Evolutionary conservation across 2,113 vertebrate species (phyloP).

Genomic region (Plectropomus leopardus): DNA sequence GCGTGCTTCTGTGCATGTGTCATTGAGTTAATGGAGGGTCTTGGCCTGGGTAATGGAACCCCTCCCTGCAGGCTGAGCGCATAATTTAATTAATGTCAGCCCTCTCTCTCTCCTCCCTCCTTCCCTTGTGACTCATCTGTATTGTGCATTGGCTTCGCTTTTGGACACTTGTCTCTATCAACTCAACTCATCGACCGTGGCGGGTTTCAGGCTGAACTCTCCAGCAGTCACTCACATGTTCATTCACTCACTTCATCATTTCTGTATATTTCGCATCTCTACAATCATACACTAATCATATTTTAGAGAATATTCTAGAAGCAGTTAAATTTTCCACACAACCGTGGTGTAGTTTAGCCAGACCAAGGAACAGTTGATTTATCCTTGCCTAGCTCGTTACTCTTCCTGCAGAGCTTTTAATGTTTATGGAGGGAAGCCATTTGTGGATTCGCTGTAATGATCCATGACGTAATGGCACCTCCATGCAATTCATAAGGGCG

Average conservation of each 20-base stretch:
- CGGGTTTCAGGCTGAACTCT: constrained; percentile 15
- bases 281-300: not conserved
- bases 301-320: not conserved
- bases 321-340: not conserved
- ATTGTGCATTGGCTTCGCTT: constrained; percentile 30
- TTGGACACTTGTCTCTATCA: constrained; percentile 36
- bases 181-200: constrained; percentile 12
- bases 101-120: constrained; percentile 36
- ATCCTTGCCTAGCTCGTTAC: constrained; percentile 46
- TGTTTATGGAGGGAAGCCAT: constrained; percentile 69
- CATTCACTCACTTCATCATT: not conserved
- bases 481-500: constrained; percentile 46
- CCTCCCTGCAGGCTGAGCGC: constrained; percentile 64
- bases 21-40: constrained; percentile 80
- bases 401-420: constrained; percentile 58
- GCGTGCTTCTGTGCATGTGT: constrained; percentile 33
- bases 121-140: constrained; percentile 57
- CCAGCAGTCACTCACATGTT: not conserved
- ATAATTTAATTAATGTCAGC: constrained; percentile 82
- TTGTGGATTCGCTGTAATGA: constrained; percentile 67
- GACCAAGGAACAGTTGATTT: constrained; percentile 42
- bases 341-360: constrained; percentile 10
- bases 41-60: constrained; percentile 76
- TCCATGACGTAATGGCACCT: constrained; percentile 59
- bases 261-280: not conserved